These are phyloP conservation scores for Bursaphelenchus mucronatus DNA, from an alignment of 1,140 invertebrate species.

Conservation along the genomic window DNA sequence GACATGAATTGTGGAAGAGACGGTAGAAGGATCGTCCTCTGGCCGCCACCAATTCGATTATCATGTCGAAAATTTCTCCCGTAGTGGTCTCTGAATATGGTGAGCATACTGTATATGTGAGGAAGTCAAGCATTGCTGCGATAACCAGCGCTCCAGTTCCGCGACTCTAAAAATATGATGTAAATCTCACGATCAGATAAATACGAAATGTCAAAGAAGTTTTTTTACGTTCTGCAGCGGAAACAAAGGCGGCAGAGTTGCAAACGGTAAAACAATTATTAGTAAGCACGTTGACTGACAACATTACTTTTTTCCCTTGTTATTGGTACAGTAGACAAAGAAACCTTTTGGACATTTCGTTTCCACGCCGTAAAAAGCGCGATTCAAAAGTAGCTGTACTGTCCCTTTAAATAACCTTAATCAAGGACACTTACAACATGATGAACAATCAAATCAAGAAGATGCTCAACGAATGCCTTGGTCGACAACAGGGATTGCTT, in stretches of 20 bases:
- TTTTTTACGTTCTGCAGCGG: too few species aligned
- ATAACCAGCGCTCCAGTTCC: conserved; percentile 70
- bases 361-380: too few species aligned
- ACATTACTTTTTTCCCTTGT: too few species aligned
- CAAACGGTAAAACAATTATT: too few species aligned
- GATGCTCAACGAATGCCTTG: conserved; percentile 81
- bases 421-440: conserved; percentile 74
- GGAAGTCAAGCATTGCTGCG: conserved; percentile 88
- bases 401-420: too few species aligned
- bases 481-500: conserved; percentile 90
- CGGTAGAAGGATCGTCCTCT: conserved; percentile 84
- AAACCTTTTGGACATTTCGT: too few species aligned
- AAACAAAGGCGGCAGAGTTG: too few species aligned
- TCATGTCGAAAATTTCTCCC: conserved; percentile 88
- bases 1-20: conserved; percentile 91
- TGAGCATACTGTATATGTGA: conserved; percentile 95
- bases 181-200: conserved; percentile 2
- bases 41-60: conserved; percentile 86
- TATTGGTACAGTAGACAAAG: too few species aligned
- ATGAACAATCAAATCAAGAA: conserved; percentile 88
- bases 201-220: too few species aligned
- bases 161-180: conserved; percentile 67
- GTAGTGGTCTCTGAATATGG: conserved; percentile 99
- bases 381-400: too few species aligned
- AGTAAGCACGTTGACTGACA: too few species aligned